Conservation (phyloP, 2,797 vertebrate species). For the Sciurus carolinensis region DNA sequence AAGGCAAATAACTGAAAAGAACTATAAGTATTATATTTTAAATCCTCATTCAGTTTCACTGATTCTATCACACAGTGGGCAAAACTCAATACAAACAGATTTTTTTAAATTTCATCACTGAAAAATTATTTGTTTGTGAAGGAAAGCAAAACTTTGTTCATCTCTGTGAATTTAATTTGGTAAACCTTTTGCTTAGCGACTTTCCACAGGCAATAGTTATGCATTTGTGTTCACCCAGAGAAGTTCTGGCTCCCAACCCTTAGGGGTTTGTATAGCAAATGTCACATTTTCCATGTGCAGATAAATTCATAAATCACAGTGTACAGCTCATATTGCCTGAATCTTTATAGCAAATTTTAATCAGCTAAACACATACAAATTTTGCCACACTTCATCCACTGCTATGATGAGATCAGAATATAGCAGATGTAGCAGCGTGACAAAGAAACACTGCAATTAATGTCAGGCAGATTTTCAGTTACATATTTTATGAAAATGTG, state of each 20-base stretch:
- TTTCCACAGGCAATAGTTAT: background rate
- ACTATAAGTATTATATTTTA: conserved; percentile 67
- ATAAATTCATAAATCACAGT: conserved; percentile 75
- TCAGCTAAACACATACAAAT: conserved; percentile 76
- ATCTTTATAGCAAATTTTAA: background rate
- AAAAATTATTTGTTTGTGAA: conserved; percentile 45
- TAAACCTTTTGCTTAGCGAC: conserved; percentile 67
- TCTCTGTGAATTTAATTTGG: conserved; percentile 50
- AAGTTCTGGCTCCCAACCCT: conserved; percentile 52
- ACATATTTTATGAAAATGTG: conserved; percentile 67
- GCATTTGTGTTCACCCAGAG: conserved; percentile 57
- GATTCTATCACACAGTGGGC: background rate
- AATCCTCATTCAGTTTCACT: conserved; percentile 29
- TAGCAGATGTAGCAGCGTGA: conserved; percentile 50
- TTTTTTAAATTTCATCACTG: conserved; percentile 35
- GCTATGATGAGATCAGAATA: conserved; percentile 58
- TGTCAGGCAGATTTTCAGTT: conserved; percentile 52
- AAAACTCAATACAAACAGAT: conserved; percentile 46
- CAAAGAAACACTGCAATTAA: conserved; percentile 64
- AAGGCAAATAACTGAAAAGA: conserved; percentile 19
- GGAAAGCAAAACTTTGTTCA: conserved; percentile 44
- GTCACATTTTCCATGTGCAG: conserved; percentile 68
- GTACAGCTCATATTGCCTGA: conserved; percentile 68
- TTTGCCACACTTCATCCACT: conserved; percentile 61
- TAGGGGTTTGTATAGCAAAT: conserved; percentile 72